These are phyloP conservation scores for Aricia artaxerxes DNA, from an alignment of 2,888 invertebrate species.

Conservation along the genomic window DNA sequence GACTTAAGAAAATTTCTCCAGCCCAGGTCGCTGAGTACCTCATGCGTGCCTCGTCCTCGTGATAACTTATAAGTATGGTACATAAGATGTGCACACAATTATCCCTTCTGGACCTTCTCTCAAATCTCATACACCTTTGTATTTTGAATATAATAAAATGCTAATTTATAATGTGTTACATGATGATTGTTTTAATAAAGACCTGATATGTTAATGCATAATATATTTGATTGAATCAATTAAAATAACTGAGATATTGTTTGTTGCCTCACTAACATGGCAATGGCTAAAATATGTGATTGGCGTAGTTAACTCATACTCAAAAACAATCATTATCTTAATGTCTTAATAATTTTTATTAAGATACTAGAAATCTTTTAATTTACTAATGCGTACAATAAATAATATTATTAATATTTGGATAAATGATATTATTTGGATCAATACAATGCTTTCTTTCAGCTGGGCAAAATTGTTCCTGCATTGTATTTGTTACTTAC, in stretches of 20 bases:
- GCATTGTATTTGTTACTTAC: constrained; percentile 36
- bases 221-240: not conserved
- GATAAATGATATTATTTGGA: not conserved
- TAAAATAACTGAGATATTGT: not conserved
- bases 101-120: constrained; percentile 55
- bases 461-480: constrained; percentile 32
- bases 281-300: not conserved
- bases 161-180: constrained; percentile 30
- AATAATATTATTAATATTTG: too few species aligned
- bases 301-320: not conserved
- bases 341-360: not conserved
- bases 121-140: constrained; percentile 63
- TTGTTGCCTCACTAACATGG: constrained; percentile 16
- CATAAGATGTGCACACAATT: constrained; percentile 66
- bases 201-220: constrained; percentile 16
- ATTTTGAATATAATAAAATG: constrained; percentile 46
- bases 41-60: constrained; percentile 65
- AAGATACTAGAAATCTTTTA: constrained; percentile 13
- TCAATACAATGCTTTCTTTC: not conserved
- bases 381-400: constrained; percentile 14
- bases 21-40: constrained; percentile 50
- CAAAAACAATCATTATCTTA: constrained; percentile 19
- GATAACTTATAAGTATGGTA: constrained; percentile 61
- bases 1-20: constrained; percentile 42
- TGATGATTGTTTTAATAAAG: constrained; percentile 27